These are phyloP conservation scores for Oncorhynchus keta DNA, from an alignment of 2,113 vertebrate species.

Conservation along the genomic window DNA sequence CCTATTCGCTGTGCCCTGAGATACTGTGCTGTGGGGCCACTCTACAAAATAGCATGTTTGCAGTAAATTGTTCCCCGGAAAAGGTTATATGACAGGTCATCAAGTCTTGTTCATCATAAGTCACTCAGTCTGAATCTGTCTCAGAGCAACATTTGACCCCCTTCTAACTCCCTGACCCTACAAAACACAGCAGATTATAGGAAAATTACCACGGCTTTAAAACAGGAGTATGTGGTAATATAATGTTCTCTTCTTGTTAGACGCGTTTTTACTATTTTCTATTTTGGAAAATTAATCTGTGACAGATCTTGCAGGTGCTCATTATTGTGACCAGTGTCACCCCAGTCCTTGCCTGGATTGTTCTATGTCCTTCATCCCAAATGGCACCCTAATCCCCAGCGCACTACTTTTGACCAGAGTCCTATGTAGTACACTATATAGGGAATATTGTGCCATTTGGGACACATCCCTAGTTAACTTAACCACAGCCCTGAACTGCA, in stretches of 20 bases:
- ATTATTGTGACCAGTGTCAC: constrained; percentile 53
- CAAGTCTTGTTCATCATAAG: constrained; percentile 46
- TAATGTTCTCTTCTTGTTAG: constrained; percentile 33
- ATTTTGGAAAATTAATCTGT: constrained; percentile 28
- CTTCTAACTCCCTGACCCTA: constrained; percentile 18
- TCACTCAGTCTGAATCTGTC: constrained; percentile 19
- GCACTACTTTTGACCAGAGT: constrained; percentile 28
- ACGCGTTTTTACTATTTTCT: constrained; percentile 40
- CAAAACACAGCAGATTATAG: constrained; percentile 40
- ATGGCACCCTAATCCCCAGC: neutral
- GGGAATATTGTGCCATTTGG: neutral
- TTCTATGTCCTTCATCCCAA: constrained; percentile 8
- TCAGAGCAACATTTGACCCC: constrained; percentile 19
- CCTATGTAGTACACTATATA: constrained; percentile 10
- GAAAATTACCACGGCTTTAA: constrained; percentile 20
- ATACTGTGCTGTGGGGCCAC: neutral
- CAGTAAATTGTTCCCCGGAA: constrained; percentile 39
- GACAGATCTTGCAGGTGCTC: constrained; percentile 58
- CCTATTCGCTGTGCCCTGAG: constrained; percentile 20
- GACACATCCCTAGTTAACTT: neutral
- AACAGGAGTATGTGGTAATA: constrained; percentile 40
- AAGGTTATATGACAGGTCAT: constrained; percentile 37
- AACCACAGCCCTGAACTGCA: constrained; percentile 33
- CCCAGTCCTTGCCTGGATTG: neutral
- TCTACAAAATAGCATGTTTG: constrained; percentile 11